A percentile compares a stretch with the other conserved stretches of the same genome.
phyloP scores from a whole-genome alignment of 2,113 vertebrate species.

The Brachyistius frenatus region DNA sequence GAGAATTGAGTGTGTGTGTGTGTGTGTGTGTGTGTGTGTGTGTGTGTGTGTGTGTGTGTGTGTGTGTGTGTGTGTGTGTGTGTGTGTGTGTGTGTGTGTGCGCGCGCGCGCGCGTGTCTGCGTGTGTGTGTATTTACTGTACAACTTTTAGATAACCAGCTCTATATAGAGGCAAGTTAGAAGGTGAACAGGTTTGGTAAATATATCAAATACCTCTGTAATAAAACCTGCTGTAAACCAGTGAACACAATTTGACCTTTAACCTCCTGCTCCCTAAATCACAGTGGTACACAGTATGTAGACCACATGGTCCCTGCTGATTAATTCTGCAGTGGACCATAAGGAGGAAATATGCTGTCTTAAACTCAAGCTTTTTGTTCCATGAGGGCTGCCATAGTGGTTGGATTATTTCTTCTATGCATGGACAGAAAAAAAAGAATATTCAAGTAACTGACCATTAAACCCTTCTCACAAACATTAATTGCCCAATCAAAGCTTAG shows the following conservation, averaged over 20 bases:
- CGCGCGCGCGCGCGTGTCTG: too few relatives aligned
- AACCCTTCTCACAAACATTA: not conserved
- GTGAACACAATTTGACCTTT: constrained; percentile 67
- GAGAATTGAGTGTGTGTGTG: constrained; percentile 55
- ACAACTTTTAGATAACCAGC: constrained; percentile 66
- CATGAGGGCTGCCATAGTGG: not conserved
- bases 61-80: not conserved
- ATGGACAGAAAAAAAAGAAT: too few relatives aligned
- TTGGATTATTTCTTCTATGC: not conserved
- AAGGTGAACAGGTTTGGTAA: constrained; percentile 66
- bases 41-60: not conserved
- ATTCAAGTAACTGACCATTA: too few relatives aligned
- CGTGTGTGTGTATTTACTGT: constrained; percentile 24
- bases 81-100: constrained; percentile 9
- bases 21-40: constrained; percentile 24
- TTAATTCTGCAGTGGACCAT: constrained; percentile 36
- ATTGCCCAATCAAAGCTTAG: accelerated
- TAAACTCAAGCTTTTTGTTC: constrained; percentile 18
- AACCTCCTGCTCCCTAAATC: constrained; percentile 47
- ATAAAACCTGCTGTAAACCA: constrained; percentile 70
- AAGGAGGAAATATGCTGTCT: not conserved
- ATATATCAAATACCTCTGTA: constrained; percentile 71
- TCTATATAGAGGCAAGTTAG: constrained; percentile 56
- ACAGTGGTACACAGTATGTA: constrained; percentile 30
- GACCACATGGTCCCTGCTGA: constrained; percentile 39